Evolutionary conservation across 2,797 vertebrate genomes (phyloP), one percentile per base, ranked within the genome.

Genomic region (Microctenopoma lineatum): DNA sequence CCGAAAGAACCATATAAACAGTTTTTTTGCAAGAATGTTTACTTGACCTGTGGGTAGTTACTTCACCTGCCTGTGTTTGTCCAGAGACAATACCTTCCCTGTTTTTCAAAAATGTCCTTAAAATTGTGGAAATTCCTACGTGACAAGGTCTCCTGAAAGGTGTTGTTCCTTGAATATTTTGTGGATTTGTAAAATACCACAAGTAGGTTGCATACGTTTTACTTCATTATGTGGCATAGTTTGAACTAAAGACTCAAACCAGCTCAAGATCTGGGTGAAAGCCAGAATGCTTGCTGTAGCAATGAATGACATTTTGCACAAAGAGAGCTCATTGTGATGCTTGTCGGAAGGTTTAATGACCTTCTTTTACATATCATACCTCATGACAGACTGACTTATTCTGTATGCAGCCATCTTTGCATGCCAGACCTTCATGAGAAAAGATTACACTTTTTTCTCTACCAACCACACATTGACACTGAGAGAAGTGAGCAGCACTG

Each of bases 341-440:
- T 64, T 53, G 71, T 62, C 56, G 77, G n/a, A 66, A 60, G 36
- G 61, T 77, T 76, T 64, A 65, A 75, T 66, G 18, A 36, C 44
- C 39, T 2, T 67, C 65, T 69, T 88, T 88, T 80, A 58, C 85
- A 81, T 86, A 85, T 84, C 64, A 56, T 59, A 54, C 58, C 62
- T 72, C 60, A 36, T 56, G 66, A 78, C 77, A 73, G 53, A 52
- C 58, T 16, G 65, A 11, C 42, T 55, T 67, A 8, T 45, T 38
- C 62, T 59, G 51, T 47, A 46, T 58, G 54, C 44, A 44, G 58
- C 73, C 39, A 14, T 13, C 56, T 90, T 86, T 87, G 65, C 80
- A 84, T 87, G 64, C 39, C 39, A 74, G 34, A 69, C 81, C 57
- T 84, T 72, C 59, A 66, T 61, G 57, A 69, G 25, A 34, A 56